Percentiles rank a stretch among this genome's conserved stretches.
These are phyloP conservation scores for Aptenodytes forsteri DNA, from an alignment of 2,113 vertebrate genomes.

Conservation along the genomic window DNA sequence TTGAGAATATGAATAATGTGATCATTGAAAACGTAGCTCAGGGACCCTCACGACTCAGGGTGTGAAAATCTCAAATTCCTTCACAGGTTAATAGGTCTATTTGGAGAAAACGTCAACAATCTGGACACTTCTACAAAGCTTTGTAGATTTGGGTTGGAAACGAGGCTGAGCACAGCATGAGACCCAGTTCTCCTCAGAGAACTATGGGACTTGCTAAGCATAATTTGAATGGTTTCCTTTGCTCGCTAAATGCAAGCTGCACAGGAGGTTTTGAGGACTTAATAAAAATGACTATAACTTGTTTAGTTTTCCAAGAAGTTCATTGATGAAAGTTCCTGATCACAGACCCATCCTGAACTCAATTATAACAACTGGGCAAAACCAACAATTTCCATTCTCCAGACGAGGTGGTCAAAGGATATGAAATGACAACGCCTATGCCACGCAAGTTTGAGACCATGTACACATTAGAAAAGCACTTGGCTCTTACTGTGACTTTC, in stretches of 20 bases:
- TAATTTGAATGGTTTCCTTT: neutral
- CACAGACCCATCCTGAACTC: neutral
- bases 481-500: neutral
- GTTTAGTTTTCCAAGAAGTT: neutral
- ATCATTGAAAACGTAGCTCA: neutral
- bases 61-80: neutral
- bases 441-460: neutral
- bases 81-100: neutral
- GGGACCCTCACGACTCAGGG: neutral
- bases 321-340: neutral
- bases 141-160: neutral
- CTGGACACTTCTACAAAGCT: neutral
- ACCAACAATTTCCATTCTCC: neutral
- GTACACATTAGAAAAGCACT: neutral
- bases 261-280: neutral
- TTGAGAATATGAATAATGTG: neutral
- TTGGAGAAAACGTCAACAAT: neutral
- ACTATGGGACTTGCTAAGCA: neutral
- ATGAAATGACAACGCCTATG: neutral
- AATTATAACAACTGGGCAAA: neutral
- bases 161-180: neutral
- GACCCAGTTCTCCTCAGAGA: neutral
- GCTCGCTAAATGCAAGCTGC: neutral
- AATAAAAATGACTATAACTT: accelerated
- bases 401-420: neutral